Conservation (phyloP, 2,113 vertebrate genomes). For the Pungitius pungitius region DNA sequence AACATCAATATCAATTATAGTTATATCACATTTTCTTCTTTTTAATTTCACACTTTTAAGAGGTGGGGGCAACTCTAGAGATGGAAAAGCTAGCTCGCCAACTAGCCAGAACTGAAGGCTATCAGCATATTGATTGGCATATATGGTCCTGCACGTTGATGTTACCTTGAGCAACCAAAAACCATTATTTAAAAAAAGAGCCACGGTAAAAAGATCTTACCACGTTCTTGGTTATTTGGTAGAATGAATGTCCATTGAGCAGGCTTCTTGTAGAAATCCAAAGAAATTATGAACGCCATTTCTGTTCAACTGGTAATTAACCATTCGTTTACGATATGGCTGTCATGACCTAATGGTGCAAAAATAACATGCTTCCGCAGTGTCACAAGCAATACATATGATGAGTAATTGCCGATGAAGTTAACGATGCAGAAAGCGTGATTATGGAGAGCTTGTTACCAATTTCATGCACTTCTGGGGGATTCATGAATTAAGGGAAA, state of each 20-base stretch:
- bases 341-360: conserved; percentile 68
- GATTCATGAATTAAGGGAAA: conserved; percentile 68
- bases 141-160: not conserved
- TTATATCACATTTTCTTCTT: too few relatives aligned
- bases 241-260: not conserved
- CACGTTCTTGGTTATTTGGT: not conserved
- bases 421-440: conserved; percentile 70
- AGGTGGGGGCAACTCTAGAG: not conserved
- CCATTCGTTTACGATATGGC: conserved; percentile 58
- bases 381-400: conserved; percentile 64
- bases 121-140: not conserved
- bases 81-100: not conserved
- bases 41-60: too few relatives aligned
- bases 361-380: conserved; percentile 69
- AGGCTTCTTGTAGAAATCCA: conserved; percentile 15
- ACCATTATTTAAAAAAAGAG: not conserved
- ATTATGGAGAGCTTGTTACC: conserved; percentile 67
- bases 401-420: conserved; percentile 63
- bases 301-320: conserved; percentile 49
- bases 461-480: conserved; percentile 67
- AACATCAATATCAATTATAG: too few relatives aligned
- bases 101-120: not conserved
- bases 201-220: conserved; percentile 18
- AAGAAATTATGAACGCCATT: conserved; percentile 7
- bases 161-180: not conserved